Evolutionary conservation across 1,140 invertebrate species (phyloP).

Genomic region (Pectinophora gossypiella): DNA sequence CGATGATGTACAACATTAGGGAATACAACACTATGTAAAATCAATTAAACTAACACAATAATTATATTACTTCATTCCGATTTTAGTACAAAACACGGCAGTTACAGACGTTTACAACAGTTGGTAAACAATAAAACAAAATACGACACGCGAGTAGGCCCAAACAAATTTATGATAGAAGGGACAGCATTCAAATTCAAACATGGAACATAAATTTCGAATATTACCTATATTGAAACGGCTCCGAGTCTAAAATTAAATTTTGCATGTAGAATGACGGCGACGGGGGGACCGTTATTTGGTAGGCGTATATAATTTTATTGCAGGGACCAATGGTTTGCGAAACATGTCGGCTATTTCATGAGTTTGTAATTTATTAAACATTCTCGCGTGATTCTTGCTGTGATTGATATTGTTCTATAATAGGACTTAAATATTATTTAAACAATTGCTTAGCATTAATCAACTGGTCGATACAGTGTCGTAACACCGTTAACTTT

Average conservation of each 20-base stretch:
- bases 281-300: constrained; percentile 61
- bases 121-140: constrained; percentile 15
- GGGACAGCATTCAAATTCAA: constrained; percentile 61
- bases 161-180: constrained; percentile 49
- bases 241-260: constrained; percentile 70
- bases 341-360: constrained; percentile 56
- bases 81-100: no score
- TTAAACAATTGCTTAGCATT: no score
- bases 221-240: constrained; percentile 74
- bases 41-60: no score
- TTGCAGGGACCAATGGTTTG: constrained; percentile 69
- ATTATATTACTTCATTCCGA: no score
- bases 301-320: constrained; percentile 75
- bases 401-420: no score
- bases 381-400: constrained; percentile 22
- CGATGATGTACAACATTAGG: no score
- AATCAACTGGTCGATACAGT: no score
- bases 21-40: no score
- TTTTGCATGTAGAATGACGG: constrained; percentile 69
- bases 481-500: no score
- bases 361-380: constrained; percentile 37
- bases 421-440: no score
- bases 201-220: constrained; percentile 71
- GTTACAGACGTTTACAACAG: background rate
- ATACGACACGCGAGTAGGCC: constrained; percentile 23